These are phyloP conservation scores for Cataglyphis hispanica DNA, from an alignment of 1,140 invertebrate species.

Conservation along the genomic window DNA sequence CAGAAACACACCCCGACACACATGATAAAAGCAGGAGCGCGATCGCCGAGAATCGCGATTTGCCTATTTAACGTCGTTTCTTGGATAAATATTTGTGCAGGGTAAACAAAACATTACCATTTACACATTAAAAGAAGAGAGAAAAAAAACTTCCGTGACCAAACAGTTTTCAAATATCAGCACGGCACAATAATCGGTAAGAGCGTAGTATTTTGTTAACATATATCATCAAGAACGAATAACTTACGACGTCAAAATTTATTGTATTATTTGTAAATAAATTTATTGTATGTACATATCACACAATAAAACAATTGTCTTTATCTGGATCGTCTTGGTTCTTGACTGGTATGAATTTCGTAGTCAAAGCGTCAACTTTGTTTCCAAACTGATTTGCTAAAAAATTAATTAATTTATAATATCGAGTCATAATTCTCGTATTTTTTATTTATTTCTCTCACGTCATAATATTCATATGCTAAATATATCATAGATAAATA, in stretches of 20 bases:
- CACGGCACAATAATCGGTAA: conserved; percentile 80
- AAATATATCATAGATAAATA: too few species aligned
- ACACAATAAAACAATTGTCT: conserved; percentile 83
- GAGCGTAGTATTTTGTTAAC: conserved; percentile 83
- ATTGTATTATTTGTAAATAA: conserved; percentile 83
- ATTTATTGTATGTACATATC: conserved; percentile 85
- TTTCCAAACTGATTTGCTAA: not conserved
- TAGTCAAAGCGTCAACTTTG: not conserved
- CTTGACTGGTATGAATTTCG: conserved; percentile 7
- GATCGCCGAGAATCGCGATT: conserved; percentile 50
- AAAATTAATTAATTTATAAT: not conserved
- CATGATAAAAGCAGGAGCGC: conserved; percentile 46
- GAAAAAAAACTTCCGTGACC: conserved; percentile 77
- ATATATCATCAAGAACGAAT: conserved; percentile 76
- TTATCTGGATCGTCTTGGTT: conserved; percentile 61
- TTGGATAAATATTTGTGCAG: conserved; percentile 78
- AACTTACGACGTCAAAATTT: conserved; percentile 76
- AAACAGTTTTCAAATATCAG: conserved; percentile 80
- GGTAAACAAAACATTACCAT: conserved; percentile 79
- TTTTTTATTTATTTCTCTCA: conserved; percentile 9
- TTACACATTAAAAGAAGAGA: conserved; percentile 72
- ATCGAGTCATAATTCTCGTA: not conserved
- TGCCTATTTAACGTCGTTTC: conserved; percentile 68
- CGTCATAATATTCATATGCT: not conserved
- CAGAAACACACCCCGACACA: conserved; percentile 30